A percentile compares a stretch with the other conserved stretches of the same genome.
phyloP scores from a whole-genome alignment of 1,140 invertebrate species.

The Drosophila subobscura region DNA sequence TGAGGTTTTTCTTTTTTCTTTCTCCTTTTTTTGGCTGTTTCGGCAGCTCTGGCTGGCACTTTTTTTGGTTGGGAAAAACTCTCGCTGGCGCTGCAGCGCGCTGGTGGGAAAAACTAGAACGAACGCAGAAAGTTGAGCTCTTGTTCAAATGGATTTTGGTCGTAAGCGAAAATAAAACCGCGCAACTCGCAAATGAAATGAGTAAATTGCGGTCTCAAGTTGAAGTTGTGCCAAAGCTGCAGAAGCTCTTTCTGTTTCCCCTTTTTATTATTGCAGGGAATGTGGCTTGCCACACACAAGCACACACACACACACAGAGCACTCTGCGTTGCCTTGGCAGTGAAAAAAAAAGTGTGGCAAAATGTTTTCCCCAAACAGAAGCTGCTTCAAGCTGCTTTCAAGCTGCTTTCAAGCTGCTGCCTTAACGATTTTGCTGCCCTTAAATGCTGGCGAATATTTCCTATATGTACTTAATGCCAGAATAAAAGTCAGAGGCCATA shows the following conservation, averaged over 20 bases:
- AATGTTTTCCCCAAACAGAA: slow-evolving; percentile 6
- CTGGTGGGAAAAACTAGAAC: slow-evolving; percentile 28
- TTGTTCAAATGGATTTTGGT: slow-evolving; percentile 70
- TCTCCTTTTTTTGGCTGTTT: slow-evolving; percentile 9
- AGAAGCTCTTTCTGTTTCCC: slow-evolving; percentile 15
- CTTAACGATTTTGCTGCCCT: slow-evolving; percentile 36
- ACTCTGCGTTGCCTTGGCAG: slow-evolving; percentile 11
- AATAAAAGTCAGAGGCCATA: slow-evolving; percentile 27
- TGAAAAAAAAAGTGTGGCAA: not conserved
- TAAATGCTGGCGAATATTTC: slow-evolving; percentile 26
- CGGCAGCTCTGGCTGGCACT: slow-evolving; percentile 37
- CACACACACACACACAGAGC: not conserved
- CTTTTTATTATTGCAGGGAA: slow-evolving; percentile 3
- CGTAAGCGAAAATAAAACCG: slow-evolving; percentile 76
- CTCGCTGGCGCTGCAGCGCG: not conserved
- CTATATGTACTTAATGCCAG: slow-evolving; percentile 28
- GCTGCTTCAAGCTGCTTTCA: slow-evolving; percentile 1
- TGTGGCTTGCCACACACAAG: slow-evolving; percentile 27
- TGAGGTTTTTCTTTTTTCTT: slow-evolving; percentile 14
- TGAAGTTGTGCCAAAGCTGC: slow-evolving; percentile 56
- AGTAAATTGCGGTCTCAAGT: slow-evolving; percentile 79
- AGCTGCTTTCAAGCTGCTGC: slow-evolving; percentile 10
- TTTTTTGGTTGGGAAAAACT: slow-evolving; percentile 29
- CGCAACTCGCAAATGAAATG: slow-evolving; percentile 76
- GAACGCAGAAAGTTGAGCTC: slow-evolving; percentile 62